Evolutionary conservation across 2,113 vertebrate species (phyloP).

Genomic region (Xiphorhynchus elegans): DNA sequence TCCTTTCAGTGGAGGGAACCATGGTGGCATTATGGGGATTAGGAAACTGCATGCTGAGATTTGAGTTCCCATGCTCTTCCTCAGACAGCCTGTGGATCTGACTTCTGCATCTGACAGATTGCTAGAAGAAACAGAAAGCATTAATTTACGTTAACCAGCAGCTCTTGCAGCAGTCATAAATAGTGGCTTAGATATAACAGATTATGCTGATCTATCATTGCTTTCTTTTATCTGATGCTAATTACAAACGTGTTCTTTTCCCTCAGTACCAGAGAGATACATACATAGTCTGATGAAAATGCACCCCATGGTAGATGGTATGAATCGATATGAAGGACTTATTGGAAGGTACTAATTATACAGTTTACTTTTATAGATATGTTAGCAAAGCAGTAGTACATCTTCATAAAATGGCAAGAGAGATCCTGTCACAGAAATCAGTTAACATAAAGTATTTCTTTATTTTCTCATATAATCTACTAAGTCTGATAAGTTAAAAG

Average conservation of each 20-base stretch:
- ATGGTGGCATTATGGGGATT: rapidly evolving
- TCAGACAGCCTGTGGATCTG: neutral
- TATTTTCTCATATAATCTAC: neutral
- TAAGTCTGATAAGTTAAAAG: neutral
- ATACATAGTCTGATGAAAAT: neutral
- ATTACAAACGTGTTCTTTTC: neutral
- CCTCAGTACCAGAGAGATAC: neutral
- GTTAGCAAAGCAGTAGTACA: neutral
- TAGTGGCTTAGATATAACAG: neutral
- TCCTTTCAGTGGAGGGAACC: neutral
- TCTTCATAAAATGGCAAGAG: neutral
- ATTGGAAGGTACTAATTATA: neutral
- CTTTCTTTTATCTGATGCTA: neutral
- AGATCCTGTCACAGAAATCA: neutral
- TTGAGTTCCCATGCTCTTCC: neutral
- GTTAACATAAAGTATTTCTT: neutral
- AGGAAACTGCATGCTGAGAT: neutral
- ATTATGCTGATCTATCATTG: neutral
- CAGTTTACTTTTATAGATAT: neutral
- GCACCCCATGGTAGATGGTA: neutral
- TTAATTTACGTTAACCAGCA: neutral
- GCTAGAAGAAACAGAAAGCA: neutral
- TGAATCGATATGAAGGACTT: neutral
- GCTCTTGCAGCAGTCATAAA: neutral
- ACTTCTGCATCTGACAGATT: neutral